A percentile compares a stretch with the other conserved stretches of the same genome.
Evolutionary conservation across 2,888 invertebrate species (phyloP).

Genomic region (Isoperla grammatica): DNA sequence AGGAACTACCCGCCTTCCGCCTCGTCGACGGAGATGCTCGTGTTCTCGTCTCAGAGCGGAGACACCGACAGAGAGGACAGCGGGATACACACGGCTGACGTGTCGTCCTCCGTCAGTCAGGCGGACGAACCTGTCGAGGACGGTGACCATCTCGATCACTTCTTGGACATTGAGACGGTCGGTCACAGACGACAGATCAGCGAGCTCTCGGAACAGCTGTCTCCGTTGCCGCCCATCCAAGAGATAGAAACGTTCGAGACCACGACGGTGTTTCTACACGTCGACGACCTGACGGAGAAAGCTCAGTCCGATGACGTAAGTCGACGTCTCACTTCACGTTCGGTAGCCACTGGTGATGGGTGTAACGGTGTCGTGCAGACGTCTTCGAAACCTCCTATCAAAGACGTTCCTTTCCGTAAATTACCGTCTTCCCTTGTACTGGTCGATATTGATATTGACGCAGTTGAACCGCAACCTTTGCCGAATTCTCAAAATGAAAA

Average conservation of each 20-base stretch:
- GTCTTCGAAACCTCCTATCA: not conserved
- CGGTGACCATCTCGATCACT: constrained; percentile 31
- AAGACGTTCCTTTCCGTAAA: not conserved
- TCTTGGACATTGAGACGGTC: constrained; percentile 3
- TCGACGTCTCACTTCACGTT: not conserved
- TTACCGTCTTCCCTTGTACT: constrained; percentile 2
- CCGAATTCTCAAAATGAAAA: too few relatives aligned
- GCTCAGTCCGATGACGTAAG: constrained; percentile 13
- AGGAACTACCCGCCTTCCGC: constrained; percentile 51
- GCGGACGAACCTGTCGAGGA: constrained; percentile 64
- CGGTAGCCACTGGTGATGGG: not conserved
- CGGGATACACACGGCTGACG: constrained; percentile 73
- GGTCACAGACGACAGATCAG: constrained; percentile 14
- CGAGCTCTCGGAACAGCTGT: constrained; percentile 18
- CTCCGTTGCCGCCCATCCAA: constrained; percentile 17
- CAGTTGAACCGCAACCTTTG: too few relatives aligned
- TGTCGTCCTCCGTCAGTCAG: constrained; percentile 66
- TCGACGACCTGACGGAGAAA: constrained; percentile 8
- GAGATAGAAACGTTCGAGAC: constrained; percentile 15
- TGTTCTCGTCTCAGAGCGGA: constrained; percentile 47
- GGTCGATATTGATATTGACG: constrained; percentile 11
- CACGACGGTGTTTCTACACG: constrained; percentile 14
- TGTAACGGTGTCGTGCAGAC: not conserved
- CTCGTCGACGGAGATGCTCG: constrained; percentile 54
- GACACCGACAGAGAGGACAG: constrained; percentile 71